Evolutionary conservation across 2,797 vertebrate species (phyloP), one percentile per base, ranked within the genome.

Genomic region (Harpagifer antarcticus): DNA sequence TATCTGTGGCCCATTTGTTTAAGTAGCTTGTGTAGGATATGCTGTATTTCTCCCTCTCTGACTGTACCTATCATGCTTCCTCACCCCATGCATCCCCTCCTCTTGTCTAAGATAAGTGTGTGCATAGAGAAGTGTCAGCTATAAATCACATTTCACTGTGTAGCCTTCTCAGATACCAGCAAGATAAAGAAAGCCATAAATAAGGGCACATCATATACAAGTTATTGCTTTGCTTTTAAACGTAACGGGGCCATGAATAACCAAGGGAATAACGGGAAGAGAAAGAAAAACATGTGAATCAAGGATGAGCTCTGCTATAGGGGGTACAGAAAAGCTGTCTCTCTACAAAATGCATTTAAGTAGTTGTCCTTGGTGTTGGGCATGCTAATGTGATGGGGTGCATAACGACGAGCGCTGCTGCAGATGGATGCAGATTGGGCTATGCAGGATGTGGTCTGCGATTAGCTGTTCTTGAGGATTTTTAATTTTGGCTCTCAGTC

Each of bases 101-200:
- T 93, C 86, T 82, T 92, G 88, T 92, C 83, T 88, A 80, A 88
- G 88, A 93, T 93, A 90, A 88, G 82, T 94, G 90, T 95, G 84
- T 92, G 90, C 89, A 91, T 77, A 90, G 85, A 92, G 87, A 92
- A 88, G 88, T 92, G 93, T 93, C 85, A 86, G 90, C 91, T 93
- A 86, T 90, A 88, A 94, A 90, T 91, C 88, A 87, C 91, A 90
- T 92, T 90, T 92, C 90, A 90, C 90, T 89, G 86, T 91, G 79
- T 88, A 82, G 91, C 92, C 89, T 88, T 92, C 94, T 95, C 95
- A 96, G 95, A 96, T 95, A 96, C 95, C 94, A 94, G 93, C 90
- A 62, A 91, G 90, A 93, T 91, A 89, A 89, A 91, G 85, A 79
- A 77, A 82, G 83, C 72, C 84, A 81, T 88, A 88, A 91, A 91